Conservation (phyloP, 2,113 vertebrate species). For the Colossoma macropomum region DNA sequence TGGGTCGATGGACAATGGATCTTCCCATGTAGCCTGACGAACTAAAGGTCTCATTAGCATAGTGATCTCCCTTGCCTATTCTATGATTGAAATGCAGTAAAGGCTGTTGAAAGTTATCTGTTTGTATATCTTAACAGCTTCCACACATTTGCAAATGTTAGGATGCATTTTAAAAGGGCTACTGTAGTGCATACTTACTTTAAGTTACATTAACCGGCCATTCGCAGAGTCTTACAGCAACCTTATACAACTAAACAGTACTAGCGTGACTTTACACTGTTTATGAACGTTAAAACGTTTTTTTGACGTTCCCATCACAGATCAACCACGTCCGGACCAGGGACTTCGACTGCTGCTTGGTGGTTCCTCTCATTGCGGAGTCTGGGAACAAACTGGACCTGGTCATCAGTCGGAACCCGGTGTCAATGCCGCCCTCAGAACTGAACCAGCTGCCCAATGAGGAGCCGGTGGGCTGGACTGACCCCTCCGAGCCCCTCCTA, state of each 20-base stretch:
- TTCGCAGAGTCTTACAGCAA: too few species aligned
- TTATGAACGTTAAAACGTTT: background rate
- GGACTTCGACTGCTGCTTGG: slow-evolving; percentile 98
- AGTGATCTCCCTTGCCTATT: background rate
- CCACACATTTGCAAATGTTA: slow-evolving; percentile 17
- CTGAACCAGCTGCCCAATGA: slow-evolving; percentile 62
- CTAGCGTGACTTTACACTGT: background rate
- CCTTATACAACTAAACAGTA: background rate
- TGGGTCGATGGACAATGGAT: background rate
- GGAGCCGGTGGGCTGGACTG: slow-evolving; percentile 79
- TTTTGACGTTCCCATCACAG: slow-evolving; percentile 65
- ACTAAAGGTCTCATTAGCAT: slow-evolving; percentile 30
- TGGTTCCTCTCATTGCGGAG: slow-evolving; percentile 95
- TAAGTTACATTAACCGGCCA: too few species aligned
- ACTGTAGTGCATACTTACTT: background rate
- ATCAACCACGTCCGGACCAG: slow-evolving; percentile 96
- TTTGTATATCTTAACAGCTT: slow-evolving; percentile 8
- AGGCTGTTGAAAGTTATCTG: background rate
- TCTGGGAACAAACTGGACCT: slow-evolving; percentile 96
- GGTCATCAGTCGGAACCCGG: slow-evolving; percentile 92
- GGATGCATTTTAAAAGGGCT: background rate
- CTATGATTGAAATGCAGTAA: slow-evolving; percentile 4
- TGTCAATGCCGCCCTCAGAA: slow-evolving; percentile 77
- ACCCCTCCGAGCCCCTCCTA: slow-evolving; percentile 74
- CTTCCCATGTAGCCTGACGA: background rate